Conservation (phyloP, 2,113 vertebrate species). For the Cyphomyrus plagiostoma region DNA sequence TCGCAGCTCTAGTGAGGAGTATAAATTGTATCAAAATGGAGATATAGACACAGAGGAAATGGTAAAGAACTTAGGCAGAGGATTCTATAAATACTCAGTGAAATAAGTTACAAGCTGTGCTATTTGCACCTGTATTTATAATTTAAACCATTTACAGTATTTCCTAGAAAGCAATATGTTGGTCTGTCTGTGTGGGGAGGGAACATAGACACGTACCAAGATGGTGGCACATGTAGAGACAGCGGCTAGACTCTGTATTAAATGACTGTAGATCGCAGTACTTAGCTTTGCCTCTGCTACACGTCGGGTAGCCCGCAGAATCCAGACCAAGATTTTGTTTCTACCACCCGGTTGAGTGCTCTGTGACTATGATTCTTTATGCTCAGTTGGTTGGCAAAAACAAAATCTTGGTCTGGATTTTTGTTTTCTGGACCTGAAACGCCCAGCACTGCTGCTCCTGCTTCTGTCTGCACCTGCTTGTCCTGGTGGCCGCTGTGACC, state of each 20-base stretch:
- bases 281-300: not conserved
- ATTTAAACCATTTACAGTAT: not conserved
- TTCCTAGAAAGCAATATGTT: not conserved
- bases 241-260: not conserved
- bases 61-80: not conserved
- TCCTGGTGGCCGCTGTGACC: not conserved
- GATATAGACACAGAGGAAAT: not conserved
- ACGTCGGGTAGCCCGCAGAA: not conserved
- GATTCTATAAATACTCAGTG: not conserved
- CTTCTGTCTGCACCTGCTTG: not conserved
- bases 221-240: not conserved
- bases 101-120: not conserved
- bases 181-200: not conserved
- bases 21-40: not conserved
- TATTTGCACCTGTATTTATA: not conserved
- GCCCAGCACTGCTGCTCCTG: not conserved
- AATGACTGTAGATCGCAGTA: not conserved
- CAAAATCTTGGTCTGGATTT: too few relatives aligned
- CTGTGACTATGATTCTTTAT: too few relatives aligned
- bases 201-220: not conserved
- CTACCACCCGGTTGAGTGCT: too few relatives aligned
- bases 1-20: not conserved
- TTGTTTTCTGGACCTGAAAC: too few relatives aligned
- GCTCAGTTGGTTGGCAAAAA: too few relatives aligned
- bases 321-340: not conserved